phyloP scores from a whole-genome alignment of 2,113 vertebrate genomes.

The Anguilla rostrata region DNA sequence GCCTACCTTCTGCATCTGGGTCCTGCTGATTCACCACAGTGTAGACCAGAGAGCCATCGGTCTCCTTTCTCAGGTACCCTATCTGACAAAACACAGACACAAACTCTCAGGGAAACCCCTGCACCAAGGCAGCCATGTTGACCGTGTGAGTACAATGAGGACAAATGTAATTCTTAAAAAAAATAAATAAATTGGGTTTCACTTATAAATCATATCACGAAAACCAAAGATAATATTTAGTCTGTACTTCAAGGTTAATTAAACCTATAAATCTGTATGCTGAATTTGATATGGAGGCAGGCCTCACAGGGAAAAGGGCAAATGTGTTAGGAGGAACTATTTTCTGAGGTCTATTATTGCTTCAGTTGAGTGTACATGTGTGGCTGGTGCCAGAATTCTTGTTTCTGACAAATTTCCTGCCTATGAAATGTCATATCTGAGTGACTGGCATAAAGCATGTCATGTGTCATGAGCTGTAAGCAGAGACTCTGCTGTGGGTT shows the following conservation, averaged over 20 bases:
- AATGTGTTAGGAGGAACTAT: background rate
- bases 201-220: too few relatives aligned
- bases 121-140: background rate
- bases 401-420: too few relatives aligned
- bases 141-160: background rate
- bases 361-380: too few relatives aligned
- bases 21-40: constrained; percentile 88
- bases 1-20: constrained; percentile 86
- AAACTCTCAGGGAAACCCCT: background rate
- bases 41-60: constrained; percentile 81
- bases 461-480: too few relatives aligned
- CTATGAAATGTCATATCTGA: too few relatives aligned
- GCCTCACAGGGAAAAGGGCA: background rate
- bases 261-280: background rate
- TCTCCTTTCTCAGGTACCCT: constrained; percentile 86
- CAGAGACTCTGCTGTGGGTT: too few relatives aligned
- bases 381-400: too few relatives aligned
- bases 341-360: too few relatives aligned
- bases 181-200: background rate
- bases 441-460: too few relatives aligned
- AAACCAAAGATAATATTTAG: background rate
- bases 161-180: background rate
- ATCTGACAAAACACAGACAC: constrained; percentile 73
- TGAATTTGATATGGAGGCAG: background rate
- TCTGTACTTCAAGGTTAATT: background rate